Percentiles rank a stretch among this genome's conserved stretches.
Evolutionary conservation across 2,797 vertebrate genomes (phyloP).

Genomic region (Loris lydekkerianus): DNA sequence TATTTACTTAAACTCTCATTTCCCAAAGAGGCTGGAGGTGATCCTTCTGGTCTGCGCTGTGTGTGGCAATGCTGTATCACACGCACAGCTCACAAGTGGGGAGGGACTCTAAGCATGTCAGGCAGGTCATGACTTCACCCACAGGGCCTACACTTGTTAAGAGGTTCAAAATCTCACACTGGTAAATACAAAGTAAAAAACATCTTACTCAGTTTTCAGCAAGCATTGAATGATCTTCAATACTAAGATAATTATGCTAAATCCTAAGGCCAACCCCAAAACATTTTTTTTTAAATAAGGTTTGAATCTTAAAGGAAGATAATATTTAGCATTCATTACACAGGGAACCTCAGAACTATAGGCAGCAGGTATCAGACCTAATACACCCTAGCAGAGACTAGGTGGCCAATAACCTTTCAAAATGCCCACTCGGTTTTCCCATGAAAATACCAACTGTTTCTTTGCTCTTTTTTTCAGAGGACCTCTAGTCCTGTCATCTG

Average conservation of each 20-base stretch:
- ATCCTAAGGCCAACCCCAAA: neutral
- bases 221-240: neutral
- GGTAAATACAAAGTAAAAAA: neutral
- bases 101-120: neutral
- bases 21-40: neutral
- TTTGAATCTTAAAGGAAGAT: neutral
- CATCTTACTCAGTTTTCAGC: neutral
- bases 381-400: neutral
- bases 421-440: neutral
- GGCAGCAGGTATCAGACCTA: neutral
- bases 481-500: neutral
- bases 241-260: neutral
- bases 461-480: neutral
- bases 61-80: rapidly evolving
- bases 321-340: neutral
- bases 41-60: rapidly evolving
- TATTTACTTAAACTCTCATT: too few relatives aligned
- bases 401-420: neutral
- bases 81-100: neutral
- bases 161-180: neutral
- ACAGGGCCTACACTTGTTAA: neutral
- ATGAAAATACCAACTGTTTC: neutral
- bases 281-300: neutral
- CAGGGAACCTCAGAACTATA: neutral
- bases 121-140: neutral